Percentiles rank a stretch among this genome's conserved stretches.
phyloP scores from a whole-genome alignment of 2,888 invertebrate genomes.

The Andrena haemorrhoa region DNA sequence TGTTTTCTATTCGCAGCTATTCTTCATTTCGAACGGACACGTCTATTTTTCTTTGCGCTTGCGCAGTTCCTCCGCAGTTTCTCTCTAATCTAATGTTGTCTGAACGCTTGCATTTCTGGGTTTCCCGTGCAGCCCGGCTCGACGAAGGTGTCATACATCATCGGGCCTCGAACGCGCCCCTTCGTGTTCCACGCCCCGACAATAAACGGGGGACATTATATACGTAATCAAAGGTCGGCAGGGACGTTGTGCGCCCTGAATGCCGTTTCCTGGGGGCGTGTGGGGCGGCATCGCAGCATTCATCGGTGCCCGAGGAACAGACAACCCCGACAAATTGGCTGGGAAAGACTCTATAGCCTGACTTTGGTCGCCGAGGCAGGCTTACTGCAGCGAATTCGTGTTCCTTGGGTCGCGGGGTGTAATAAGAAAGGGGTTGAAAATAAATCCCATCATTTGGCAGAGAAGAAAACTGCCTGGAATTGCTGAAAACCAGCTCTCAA shows the following conservation, averaged over 20 bases:
- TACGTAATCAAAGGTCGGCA: constrained; percentile 65
- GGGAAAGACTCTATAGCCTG: constrained; percentile 72
- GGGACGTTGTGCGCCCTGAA: constrained; percentile 75
- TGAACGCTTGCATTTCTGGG: constrained; percentile 35
- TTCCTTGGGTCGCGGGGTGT: too few species aligned
- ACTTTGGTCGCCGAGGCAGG: too few species aligned
- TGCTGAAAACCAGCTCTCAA: too few species aligned
- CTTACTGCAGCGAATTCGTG: too few species aligned
- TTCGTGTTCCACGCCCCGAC: constrained; percentile 71
- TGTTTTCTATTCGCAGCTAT: too few species aligned
- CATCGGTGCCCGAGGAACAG: constrained; percentile 65
- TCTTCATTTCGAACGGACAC: not conserved
- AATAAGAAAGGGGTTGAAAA: too few species aligned
- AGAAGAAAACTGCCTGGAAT: too few species aligned
- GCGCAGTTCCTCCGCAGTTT: not conserved
- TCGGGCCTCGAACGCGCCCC: constrained; percentile 34
- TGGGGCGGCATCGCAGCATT: constrained; percentile 71
- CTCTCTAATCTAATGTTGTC: constrained; percentile 20
- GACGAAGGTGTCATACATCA: constrained; percentile 54
- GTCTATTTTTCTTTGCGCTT: not conserved
- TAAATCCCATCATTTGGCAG: too few species aligned
- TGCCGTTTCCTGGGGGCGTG: constrained; percentile 73
- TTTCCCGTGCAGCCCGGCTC: constrained; percentile 13
- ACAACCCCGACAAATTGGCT: constrained; percentile 76
- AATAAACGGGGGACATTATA: constrained; percentile 75